phyloP scores from a whole-genome alignment of 2,888 invertebrate species.

The Crocallis elinguaria region DNA sequence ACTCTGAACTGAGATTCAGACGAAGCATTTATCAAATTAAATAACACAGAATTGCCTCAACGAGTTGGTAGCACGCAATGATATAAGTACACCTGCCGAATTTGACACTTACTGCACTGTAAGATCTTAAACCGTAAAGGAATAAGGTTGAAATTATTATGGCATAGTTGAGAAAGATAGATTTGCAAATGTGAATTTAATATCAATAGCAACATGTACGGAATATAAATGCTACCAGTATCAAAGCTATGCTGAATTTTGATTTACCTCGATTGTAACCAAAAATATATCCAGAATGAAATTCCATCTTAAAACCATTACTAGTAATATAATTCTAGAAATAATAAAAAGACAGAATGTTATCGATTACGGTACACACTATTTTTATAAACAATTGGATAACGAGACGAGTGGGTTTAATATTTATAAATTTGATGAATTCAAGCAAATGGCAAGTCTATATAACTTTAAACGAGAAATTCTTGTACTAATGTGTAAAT shows the following conservation, averaged over 20 bases:
- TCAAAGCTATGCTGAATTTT: neutral
- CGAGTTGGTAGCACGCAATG: conserved; percentile 42
- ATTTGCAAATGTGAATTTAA: conserved; percentile 45
- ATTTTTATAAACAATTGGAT: too few relatives aligned
- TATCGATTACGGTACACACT: too few relatives aligned
- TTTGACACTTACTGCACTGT: conserved; percentile 10
- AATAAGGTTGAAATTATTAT: conserved; percentile 19
- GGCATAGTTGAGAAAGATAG: conserved; percentile 6
- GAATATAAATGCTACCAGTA: neutral
- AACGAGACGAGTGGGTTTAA: too few relatives aligned
- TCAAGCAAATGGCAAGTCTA: too few relatives aligned
- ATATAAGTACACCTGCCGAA: conserved; percentile 42
- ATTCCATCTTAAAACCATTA: too few relatives aligned
- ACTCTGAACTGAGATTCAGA: conserved; percentile 27
- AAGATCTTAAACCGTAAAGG: neutral
- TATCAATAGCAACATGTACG: conserved; percentile 20
- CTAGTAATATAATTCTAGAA: too few relatives aligned
- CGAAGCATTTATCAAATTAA: conserved; percentile 37
- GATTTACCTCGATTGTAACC: too few relatives aligned
- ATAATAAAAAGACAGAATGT: too few relatives aligned
- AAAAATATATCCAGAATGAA: too few relatives aligned
- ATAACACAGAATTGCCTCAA: conserved; percentile 25
- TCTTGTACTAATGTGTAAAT: too few relatives aligned
- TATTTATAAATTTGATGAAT: too few relatives aligned
- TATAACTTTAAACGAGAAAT: too few relatives aligned